Evolutionary conservation across 2,888 invertebrate genomes (phyloP), one percentile per base, ranked within the genome.

Genomic region (Ectropis crepuscularia): DNA sequence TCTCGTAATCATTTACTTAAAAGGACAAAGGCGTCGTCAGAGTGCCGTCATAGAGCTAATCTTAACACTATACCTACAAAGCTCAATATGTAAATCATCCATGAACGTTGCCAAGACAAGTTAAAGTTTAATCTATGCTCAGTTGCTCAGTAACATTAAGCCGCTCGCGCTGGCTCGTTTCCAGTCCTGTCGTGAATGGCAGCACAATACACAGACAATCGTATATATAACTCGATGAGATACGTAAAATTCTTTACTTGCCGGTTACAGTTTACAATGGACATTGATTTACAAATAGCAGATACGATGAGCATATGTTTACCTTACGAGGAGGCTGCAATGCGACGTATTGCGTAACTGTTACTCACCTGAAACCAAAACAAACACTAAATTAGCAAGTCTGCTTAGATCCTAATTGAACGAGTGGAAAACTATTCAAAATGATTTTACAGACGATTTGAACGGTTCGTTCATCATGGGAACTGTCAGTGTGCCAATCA

Each of bases 281-380:
- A 59, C 55, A 58, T 63, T 57, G 57, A 69, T 68, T 64, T 68
- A 69, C 68, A 65, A 57, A 63, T 65, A 49, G 63, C 61, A 65
- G 58, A 70, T 68, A 70, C 63, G 69, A 76, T 70, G 72, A 61
- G 70, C 74, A 72, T 74, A 73, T 64, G 46, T 60, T 76, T 81
- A 81, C 77, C 77, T 67, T 67, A 62, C 61, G 72, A 69, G 62
- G 71, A 73, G 66, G 72, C 36, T 61, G 55, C 48, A 55, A 46
- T 11, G 53, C 46, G 16, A 45, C 60, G 54, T 77, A 70, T 85
- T 82, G 73, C 80, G 82, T 79, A 83, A 87, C 73, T 67, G 77
- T 78, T 80, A 82, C 79, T 81, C 77, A 81, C 78, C 79, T 80
- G 80, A 76, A 86, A 85, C 79, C 73, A 86, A 81, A 83, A 83